Evolutionary conservation across 2,113 vertebrate genomes (phyloP), one percentile per base, ranked within the genome.

Genomic region (Amblyornis subalaris): DNA sequence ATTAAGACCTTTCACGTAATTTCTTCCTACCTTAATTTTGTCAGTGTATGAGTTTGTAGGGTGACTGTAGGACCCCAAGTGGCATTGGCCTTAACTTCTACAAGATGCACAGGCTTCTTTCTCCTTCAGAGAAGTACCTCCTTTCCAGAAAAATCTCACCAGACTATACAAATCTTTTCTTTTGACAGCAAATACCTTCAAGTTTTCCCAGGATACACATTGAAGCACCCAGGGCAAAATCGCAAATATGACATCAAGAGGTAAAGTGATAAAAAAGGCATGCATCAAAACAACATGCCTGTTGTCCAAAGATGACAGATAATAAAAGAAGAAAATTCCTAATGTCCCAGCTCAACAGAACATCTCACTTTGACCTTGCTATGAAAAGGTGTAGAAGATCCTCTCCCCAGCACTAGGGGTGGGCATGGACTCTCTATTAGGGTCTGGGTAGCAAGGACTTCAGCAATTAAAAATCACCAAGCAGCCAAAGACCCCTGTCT

Each of bases 401-500:
- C 16, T 70, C 47, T 70, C 16, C 19, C 21, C 20, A 73, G 35
- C 0, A 7, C 47, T 0, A 81, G 4, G 3, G 33, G 57, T 57
- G 61, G 23, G 18, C 20, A 12, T 2, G 1, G 29, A 20, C 21
- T 13, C 29, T 76, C 33, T 26, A 5, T 12, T n/a, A 67, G 23
- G 12, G 8, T 26, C 33, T 45, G 48, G 48, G 29, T 38, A 40
- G 14, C 6, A 73, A 55, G 33, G 10, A 81, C 77, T 89, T 54
- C 55, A 67, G 38, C 29, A 81, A 23, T 4, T 35, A 45, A 65
- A 44, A 90, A 26, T 14, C 36, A 88, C 6, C 28, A 73, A 79
- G 21, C 9, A 86, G 38, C 48, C 64, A 50, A 75, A 16, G 1
- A 0, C 1, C 1, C 2, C 4, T 31, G 25, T 35, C 31, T 62